A percentile compares a stretch with the other conserved stretches of the same genome.
Conservation (phyloP, 2,797 vertebrate genomes). For the Periparus ater region DNA sequence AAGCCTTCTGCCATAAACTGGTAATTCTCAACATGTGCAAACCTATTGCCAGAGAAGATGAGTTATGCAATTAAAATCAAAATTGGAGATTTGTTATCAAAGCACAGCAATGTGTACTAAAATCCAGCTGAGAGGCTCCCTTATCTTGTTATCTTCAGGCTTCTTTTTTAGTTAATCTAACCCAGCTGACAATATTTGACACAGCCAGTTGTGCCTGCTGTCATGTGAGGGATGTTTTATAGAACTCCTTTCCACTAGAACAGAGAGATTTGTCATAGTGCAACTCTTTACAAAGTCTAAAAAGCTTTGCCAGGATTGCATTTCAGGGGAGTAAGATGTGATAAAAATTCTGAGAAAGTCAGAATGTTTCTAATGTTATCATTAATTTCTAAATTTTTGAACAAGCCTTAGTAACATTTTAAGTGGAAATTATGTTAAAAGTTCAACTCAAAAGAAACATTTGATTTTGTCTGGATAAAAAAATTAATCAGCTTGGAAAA, state of each 20-base stretch:
- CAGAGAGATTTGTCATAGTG: neutral
- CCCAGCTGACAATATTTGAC: neutral
- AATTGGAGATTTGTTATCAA: conserved; percentile 36
- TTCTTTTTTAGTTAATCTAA: conserved; percentile 21
- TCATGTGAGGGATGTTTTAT: neutral
- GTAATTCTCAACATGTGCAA: conserved; percentile 28
- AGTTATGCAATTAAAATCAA: conserved; percentile 26
- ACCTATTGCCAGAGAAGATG: neutral
- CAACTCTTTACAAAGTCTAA: neutral
- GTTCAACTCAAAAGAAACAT: neutral
- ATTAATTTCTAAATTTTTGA: neutral
- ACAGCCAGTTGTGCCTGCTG: neutral
- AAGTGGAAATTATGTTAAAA: neutral
- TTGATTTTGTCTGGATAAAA: neutral
- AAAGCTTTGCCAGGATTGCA: neutral
- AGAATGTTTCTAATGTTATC: neutral
- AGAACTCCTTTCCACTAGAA: neutral
- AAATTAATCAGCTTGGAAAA: neutral
- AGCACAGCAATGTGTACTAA: neutral
- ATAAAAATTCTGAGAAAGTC: neutral
- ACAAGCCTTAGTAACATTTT: neutral
- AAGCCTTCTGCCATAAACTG: conserved; percentile 1
- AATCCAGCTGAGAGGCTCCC: conserved; percentile 28
- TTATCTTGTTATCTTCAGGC: conserved; percentile 7
- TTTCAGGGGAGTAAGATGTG: neutral